Base-by-base conservation (phyloP, 2,888 invertebrate species). In the Physocephala rufipes region DNA sequence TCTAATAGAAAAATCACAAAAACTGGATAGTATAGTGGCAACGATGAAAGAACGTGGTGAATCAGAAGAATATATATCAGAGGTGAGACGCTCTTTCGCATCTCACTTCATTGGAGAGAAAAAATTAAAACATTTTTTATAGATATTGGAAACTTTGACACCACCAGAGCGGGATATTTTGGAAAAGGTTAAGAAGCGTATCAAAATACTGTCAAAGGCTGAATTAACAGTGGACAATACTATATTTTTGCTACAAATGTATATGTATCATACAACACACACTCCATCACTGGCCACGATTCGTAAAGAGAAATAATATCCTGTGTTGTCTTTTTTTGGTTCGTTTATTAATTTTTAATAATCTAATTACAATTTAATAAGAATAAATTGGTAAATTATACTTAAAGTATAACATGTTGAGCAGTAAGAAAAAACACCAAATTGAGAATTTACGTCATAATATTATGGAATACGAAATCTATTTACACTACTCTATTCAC, bases 1-100 rank as follows among this genome's bases (percentile, higher is more conserved):
- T 16, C 89, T 96, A 74, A 90, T 95, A 73, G 94, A 95, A 82
- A 96, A 96, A 86, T 93, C 95, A 79, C 92, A 94, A 77, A 89
- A 95, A 81, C 91, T 96, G 79, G 94, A 95, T 81, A 91, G 92
- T 74, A 92, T 96, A 64, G 90, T 92, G 72, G 91, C 92, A 81
- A 91, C 92, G 72, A 91, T 96, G 89, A 90, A 91, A 71, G 90
- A 91, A 78, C 90, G 93, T 74, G 92, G 92, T 0, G 94, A 94
- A 77, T 90, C 93, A 0, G 91, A 91, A 71, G 91, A 92, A 78
- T 93, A 95, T 85, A 89, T 95, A 72, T 89, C 90, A 71, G 96
- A 96, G 86, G 93, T 95, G 81, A 16, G 65, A 55, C 53, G 16
- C 15, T 24, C 16, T 63, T 21, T 30, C 19, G 19, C 21, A 1